Base-by-base conservation (phyloP, 2,113 vertebrate genomes). In the Leucosticte australis region DNA sequence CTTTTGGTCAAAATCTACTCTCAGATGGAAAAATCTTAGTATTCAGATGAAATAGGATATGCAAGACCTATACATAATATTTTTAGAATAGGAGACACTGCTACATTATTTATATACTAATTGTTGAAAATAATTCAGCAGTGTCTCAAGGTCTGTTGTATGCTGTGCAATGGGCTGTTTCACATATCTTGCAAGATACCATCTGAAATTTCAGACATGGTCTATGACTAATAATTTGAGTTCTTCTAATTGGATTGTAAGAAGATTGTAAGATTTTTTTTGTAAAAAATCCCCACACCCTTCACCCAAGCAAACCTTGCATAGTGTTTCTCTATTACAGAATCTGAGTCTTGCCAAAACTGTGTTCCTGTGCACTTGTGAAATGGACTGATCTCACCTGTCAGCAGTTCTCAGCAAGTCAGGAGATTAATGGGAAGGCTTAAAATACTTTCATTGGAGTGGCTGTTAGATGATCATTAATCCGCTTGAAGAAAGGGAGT, bases 351-450 rank as follows among this genome's bases (percentile, higher is more conserved):
- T 86, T 94, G 90, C 93, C 92, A 80, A 86, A 95, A 83, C 60
- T 3, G 1, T 79, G 53, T 56, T 85, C 78, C 71, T 91, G 44
- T 77, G 59, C 75, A 47, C 76, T 97, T 93, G 68, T 86, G 90
- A 93, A 94, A 88, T 77, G 85, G 59, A 71, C 90, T 93, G 85
- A 83, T 95, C 88, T 94, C 76, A 89, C 90, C 92, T 96, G 92
- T 95, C 93, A 97, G 94, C 95, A 95, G 50, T 95, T 96, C 53
- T 92, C 69, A 71, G 50, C 65, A 84, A 89, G 74, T 79, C 70
- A 75, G 67, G 75, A 92, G 97, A 97, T 96, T 90, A 96, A 85
- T 57, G 42, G 9, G 18, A 50, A 91, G 47, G 77, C 85, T 92
- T 96, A 92, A 90, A 95, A 93, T 92, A 68, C 76, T 93, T 94